Percentiles rank a stretch among this genome's conserved stretches.
Evolutionary conservation across 1,140 invertebrate species (phyloP).

Genomic region (Drosophila arizonae): DNA sequence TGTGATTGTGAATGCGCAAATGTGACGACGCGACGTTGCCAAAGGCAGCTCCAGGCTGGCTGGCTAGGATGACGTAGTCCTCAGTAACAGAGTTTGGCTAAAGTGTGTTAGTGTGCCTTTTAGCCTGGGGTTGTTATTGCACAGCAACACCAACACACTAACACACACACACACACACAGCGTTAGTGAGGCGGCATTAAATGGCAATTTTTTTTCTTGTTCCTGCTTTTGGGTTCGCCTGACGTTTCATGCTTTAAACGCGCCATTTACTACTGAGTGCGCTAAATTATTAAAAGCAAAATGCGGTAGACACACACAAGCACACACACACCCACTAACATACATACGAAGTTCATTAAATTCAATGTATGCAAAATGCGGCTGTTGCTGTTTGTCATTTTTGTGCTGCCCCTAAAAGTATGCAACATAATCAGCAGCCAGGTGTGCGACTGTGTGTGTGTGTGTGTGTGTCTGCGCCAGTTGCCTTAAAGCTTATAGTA

Average conservation of each 20-base stretch:
- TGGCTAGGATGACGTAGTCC: constrained; percentile 77
- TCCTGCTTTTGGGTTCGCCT: constrained; percentile 61
- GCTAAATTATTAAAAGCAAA: constrained; percentile 78
- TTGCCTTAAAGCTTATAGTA: constrained; percentile 34
- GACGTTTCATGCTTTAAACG: constrained; percentile 66
- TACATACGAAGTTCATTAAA: constrained; percentile 62
- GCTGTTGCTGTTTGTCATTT: constrained; percentile 66
- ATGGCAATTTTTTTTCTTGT: constrained; percentile 50
- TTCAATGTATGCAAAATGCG: constrained; percentile 74
- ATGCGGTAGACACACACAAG: constrained; percentile 37
- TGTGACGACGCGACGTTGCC: constrained; percentile 63
- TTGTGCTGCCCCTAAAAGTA: constrained; percentile 53
- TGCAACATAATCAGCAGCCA: constrained; percentile 71
- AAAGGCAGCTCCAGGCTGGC: constrained; percentile 58
- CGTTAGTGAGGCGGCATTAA: constrained; percentile 60
- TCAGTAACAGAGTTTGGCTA: constrained; percentile 47
- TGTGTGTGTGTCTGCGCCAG: constrained; percentile 18
- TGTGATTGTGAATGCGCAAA: constrained; percentile 79
- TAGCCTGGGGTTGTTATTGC: constrained; percentile 60
- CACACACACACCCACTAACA: constrained; percentile 9
- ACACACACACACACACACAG: constrained; percentile 32
- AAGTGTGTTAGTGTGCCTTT: constrained; percentile 71
- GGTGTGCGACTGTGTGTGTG: constrained; percentile 31
- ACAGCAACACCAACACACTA: constrained; percentile 37
- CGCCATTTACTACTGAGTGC: constrained; percentile 67